Evolutionary conservation across 2,888 invertebrate genomes (phyloP), one percentile per base, ranked within the genome.

Genomic region (Cosmia trapezina): DNA sequence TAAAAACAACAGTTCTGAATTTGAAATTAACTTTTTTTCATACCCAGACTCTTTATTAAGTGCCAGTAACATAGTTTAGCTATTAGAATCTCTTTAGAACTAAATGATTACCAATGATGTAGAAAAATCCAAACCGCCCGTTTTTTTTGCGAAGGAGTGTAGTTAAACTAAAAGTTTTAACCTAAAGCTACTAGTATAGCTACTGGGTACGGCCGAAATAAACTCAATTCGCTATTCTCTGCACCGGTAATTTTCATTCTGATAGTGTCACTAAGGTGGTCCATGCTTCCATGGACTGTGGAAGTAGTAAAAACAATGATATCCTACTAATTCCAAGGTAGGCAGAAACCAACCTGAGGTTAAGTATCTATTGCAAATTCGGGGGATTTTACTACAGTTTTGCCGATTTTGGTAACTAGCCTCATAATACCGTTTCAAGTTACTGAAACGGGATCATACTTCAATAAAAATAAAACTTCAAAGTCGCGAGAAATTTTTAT

Each of bases 391-490:
- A 33, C 14, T 8, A 33, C 33, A 62, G 19, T 33, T 51, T 51
- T 45, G 1, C 5, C 6, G 7, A 19, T 37, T 45, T 22, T 17
- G 2, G n/a, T 17, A 17, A 33, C 2, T 17, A 53, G 8, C 5
- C 14, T 4, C n/a, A 43, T 28, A 47, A 37, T n/a, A 12, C 8
- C 12, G 17, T 28, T 72, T 72, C 33, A 33, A 17, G n/a, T 28
- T 70, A 49, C 8, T 28, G 12, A 59, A 47, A 33, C 5, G 3
- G 43, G 56, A 41, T 67, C 6, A 4, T n/a, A n/a, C n/a, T n/a
- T n/a, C n/a, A n/a, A n/a, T n/a, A n/a, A n/a, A 59, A 81, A 79
- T 68, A 74, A 81, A 81, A 81, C 66, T 49, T 62, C 65, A 62
- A 61, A 61, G 7, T 59, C 14, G 37, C 57, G 47, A 73, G 47